phyloP scores from a whole-genome alignment of 2,113 vertebrate genomes.

The Percina caprodes region DNA sequence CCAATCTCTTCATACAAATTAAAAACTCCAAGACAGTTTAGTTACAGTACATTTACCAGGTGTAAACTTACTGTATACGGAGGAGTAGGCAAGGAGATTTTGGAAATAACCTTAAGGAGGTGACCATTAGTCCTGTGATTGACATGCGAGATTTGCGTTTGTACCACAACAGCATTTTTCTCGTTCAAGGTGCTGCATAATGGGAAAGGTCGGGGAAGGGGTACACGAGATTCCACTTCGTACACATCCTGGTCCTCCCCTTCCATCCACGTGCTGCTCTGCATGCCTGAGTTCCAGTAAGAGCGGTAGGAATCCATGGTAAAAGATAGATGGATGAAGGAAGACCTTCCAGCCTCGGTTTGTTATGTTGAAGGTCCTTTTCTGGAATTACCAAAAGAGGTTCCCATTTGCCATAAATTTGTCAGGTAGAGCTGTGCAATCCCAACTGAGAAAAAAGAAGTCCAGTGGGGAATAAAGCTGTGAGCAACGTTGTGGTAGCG shows the following conservation, averaged over 20 bases:
- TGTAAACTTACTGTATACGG: constrained; percentile 96
- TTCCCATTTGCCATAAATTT: constrained; percentile 27
- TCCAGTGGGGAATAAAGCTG: constrained; percentile 54
- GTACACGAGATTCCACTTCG: constrained; percentile 94
- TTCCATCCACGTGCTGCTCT: constrained; percentile 86
- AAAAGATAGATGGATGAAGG: background rate
- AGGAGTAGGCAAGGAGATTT: constrained; percentile 95
- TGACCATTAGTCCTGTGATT: constrained; percentile 89
- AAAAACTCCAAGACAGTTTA: constrained; percentile 13
- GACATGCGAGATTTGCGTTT: constrained; percentile 92
- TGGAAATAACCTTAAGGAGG: constrained; percentile 93
- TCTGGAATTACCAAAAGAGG: constrained; percentile 41
- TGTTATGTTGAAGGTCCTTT: constrained; percentile 13
- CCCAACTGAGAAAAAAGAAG: constrained; percentile 38
- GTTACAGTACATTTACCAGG: constrained; percentile 5
- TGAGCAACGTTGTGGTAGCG: constrained; percentile 52
- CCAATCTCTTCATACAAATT: constrained; percentile 6
- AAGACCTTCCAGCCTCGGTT: background rate
- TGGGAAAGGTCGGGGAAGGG: constrained; percentile 93
- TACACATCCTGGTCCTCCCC: constrained; percentile 90
- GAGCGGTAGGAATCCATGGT: constrained; percentile 92
- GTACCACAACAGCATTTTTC: constrained; percentile 92
- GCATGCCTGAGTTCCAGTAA: constrained; percentile 85
- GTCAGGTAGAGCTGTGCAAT: constrained; percentile 13
- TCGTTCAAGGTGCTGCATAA: constrained; percentile 86